Evolutionary conservation across 2,888 invertebrate genomes (phyloP), one percentile per base, ranked within the genome.

Genomic region (Folsomia manolachei): DNA sequence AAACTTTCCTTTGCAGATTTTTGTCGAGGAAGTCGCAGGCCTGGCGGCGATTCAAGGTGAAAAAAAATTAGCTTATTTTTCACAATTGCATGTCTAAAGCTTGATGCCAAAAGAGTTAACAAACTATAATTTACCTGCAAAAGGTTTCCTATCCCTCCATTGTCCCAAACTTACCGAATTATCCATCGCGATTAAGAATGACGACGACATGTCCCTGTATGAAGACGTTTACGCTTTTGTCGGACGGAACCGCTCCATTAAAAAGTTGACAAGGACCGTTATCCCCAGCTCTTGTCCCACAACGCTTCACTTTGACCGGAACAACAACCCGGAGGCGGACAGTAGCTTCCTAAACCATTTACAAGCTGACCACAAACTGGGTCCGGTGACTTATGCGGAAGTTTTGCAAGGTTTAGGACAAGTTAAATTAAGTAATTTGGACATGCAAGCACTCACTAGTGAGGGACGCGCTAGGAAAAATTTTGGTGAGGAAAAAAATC

Each of bases 401-500:
- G 21, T 66, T 19, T 39, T 66, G 21, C 2, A 39, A 4, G 18
- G 25, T 23, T 39, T 64, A n/a, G 56, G 67, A 62, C 53, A 68
- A 27, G 24, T 71, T 11, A 64, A 24, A 21, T 25, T 73, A 61
- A 68, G 65, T 24, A 27, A 53, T 23, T 23, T 19, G 2, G 60
- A 51, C 14, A 19, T 68, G 26, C 67, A 70, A 27, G 27, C 63
- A 21, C 21, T 70, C 25, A 63, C 27, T 9, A 27, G 27, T 64
- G 64, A 64, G 27, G 27, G 64, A 9, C 25, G 21, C 14, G n/a
- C 1, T 7, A 19, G 63, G 24, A 63, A 64, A 27, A 64, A 64
- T 64, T 64, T 64, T 4, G 27, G 64, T 64, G 27, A 7, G 63
- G n/a, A n/a, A n/a, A n/a, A n/a, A n/a, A n/a, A n/a, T n/a, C n/a